Evolutionary conservation across 2,888 invertebrate genomes (phyloP), one percentile per base, ranked within the genome.

Genomic region (Euplagia quadripunctaria): DNA sequence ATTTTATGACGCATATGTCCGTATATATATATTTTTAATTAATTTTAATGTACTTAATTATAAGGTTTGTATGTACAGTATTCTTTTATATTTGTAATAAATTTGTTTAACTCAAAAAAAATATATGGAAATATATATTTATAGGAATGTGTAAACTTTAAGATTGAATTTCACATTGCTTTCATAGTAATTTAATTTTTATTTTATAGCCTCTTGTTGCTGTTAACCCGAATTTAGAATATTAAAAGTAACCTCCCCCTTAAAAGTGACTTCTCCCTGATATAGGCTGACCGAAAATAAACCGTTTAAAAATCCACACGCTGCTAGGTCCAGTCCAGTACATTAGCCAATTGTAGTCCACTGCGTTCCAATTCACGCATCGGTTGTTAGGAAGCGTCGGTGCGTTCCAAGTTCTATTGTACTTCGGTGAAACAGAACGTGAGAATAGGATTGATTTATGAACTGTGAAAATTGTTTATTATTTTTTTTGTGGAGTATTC

Each of bases 331-430:
- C 79, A 80, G 76, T 83, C 61, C 75, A 85, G 78, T 79, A 85
- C 76, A 85, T 83, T 85, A 85, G 75, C 72, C 75, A 79, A 73
- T 79, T 43, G 79, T 75, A 76, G 83, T 67, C 72, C 74, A 66
- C 76, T 76, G 73, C 77, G 79, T 80, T 82, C 79, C 74, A 73
- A 76, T 80, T 82, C 75, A 86, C 80, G 86, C 80, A 72, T 70
- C 81, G 73, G 31, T 79, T 71, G 79, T 51, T 77, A 71, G 65
- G 72, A 68, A 58, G 81, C 81, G 71, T 70, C 72, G 79, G 75
- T 82, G 85, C 83, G 85, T 80, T 76, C 66, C 72, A 78, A 77
- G 74, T 79, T 81, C 65, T 73, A 79, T 79, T 81, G 84, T 78
- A 77, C 71, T 73, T 74, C 76, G 76, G 74, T 83, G 81, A 77